These are phyloP conservation scores for Timandra comae DNA, from an alignment of 2,888 invertebrate species.

Conservation along the genomic window DNA sequence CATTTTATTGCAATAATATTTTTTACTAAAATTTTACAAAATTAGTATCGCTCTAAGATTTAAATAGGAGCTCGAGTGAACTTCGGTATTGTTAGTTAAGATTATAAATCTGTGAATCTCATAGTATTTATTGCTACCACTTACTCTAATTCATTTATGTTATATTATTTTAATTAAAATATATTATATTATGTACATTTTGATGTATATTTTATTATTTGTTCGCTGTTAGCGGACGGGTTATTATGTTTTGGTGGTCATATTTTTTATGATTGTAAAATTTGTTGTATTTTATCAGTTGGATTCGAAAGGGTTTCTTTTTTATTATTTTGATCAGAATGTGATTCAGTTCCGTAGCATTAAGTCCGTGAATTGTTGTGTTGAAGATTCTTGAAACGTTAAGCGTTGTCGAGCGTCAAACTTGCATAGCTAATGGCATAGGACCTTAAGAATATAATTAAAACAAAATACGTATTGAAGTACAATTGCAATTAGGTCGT, in stretches of 20 bases:
- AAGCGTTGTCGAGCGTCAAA: slow-evolving; percentile 40
- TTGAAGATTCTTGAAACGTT: slow-evolving; percentile 30
- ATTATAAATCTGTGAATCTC: slow-evolving; percentile 77
- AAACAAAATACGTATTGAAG: slow-evolving; percentile 76
- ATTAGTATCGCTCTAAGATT: slow-evolving; percentile 68
- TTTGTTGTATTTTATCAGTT: slow-evolving; percentile 72
- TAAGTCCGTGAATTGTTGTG: slow-evolving; percentile 53
- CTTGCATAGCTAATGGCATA: slow-evolving; percentile 54
- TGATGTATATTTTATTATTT: slow-evolving; percentile 76
- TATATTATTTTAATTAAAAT: slow-evolving; percentile 68
- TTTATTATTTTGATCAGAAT: slow-evolving; percentile 51
- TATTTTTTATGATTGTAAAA: slow-evolving; percentile 69
- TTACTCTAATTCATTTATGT: slow-evolving; percentile 71
- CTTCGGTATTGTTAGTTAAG: slow-evolving; percentile 75
- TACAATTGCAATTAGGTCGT: slow-evolving; percentile 67
- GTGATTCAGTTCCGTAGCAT: slow-evolving; percentile 53
- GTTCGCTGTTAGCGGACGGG: slow-evolving; percentile 59
- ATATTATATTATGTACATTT: slow-evolving; percentile 76
- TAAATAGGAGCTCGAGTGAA: slow-evolving; percentile 62
- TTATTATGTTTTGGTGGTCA: slow-evolving; percentile 69
- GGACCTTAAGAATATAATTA: slow-evolving; percentile 57
- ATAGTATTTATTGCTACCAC: slow-evolving; percentile 76
- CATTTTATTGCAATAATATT: slow-evolving; percentile 76
- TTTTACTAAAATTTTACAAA: slow-evolving; percentile 71
- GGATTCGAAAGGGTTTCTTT: slow-evolving; percentile 56